Percentiles rank a stretch among this genome's conserved stretches.
These are phyloP conservation scores for Lithobates pipiens DNA, from an alignment of 2,797 vertebrate genomes.

Conservation along the genomic window DNA sequence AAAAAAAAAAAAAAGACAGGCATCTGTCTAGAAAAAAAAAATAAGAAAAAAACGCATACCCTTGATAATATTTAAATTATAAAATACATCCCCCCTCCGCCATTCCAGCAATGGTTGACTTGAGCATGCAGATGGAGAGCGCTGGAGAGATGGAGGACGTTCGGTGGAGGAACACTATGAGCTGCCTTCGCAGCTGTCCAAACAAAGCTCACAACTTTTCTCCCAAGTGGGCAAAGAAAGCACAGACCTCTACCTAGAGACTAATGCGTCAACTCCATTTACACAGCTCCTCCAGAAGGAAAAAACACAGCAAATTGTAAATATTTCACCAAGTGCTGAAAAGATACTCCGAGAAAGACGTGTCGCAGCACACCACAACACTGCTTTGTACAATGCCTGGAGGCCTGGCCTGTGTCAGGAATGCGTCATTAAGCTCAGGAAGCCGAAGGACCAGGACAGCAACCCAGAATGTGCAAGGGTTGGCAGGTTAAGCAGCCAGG, in stretches of 20 bases:
- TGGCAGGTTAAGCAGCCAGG: too few species aligned
- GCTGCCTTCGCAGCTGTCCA: conserved; percentile 66
- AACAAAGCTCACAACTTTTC: conserved; percentile 64
- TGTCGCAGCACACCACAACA: background rate
- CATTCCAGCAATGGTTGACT: accelerated
- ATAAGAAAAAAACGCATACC: background rate
- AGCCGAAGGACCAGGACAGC: too few species aligned
- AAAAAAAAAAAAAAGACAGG: background rate
- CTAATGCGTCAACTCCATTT: conserved; percentile 64
- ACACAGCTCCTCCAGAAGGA: conserved; percentile 51
- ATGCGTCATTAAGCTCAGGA: too few species aligned
- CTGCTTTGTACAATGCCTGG: background rate
- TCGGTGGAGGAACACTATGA: conserved; percentile 8
- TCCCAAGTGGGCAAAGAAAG: conserved; percentile 61
- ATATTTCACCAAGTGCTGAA: conserved; percentile 56
- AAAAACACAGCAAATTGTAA: conserved; percentile 50
- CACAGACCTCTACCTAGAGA: conserved; percentile 3
- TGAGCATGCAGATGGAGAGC: accelerated
- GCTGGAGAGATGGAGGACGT: background rate
- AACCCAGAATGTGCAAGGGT: too few species aligned
- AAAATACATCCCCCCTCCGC: accelerated
- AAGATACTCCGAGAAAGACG: background rate
- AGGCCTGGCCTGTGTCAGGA: too few species aligned
- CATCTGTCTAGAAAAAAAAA: conserved; percentile 17
- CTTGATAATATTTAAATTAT: accelerated